Conservation (phyloP, 2,113 vertebrate species). For the Rhodinocichla rosea region DNA sequence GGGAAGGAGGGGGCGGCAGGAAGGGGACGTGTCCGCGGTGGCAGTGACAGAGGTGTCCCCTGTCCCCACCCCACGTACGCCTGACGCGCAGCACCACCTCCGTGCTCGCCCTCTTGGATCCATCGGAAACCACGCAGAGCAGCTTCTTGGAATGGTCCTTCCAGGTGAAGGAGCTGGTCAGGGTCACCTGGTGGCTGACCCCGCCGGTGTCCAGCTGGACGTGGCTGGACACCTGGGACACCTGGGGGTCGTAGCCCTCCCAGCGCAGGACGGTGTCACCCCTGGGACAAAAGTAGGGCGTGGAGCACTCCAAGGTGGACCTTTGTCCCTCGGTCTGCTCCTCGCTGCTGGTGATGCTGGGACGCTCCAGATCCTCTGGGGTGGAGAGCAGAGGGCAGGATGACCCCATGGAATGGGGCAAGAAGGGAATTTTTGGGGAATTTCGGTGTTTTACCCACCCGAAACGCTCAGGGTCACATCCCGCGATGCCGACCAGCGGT, state of each 20-base stretch:
- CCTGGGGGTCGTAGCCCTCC: slow-evolving; percentile 38
- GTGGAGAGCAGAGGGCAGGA: background rate
- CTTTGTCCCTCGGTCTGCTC: slow-evolving; percentile 6
- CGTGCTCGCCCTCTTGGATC: background rate
- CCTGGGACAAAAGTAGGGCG: slow-evolving; percentile 57
- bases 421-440: background rate
- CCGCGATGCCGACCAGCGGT: slow-evolving; percentile 49
- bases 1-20: background rate
- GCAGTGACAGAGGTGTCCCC: accelerated
- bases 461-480: background rate
- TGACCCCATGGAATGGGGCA: accelerated
- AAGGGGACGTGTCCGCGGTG: accelerated
- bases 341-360: background rate
- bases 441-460: accelerated
- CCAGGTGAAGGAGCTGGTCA: slow-evolving; percentile 66
- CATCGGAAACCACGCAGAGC: slow-evolving; percentile 1
- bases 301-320: slow-evolving; percentile 60
- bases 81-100: slow-evolving; percentile 60
- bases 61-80: slow-evolving; percentile 30
- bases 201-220: slow-evolving; percentile 5
- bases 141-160: slow-evolving; percentile 62
- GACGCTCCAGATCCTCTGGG: slow-evolving; percentile 19
- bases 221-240: background rate
- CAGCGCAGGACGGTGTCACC: background rate
- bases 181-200: background rate